Evolutionary conservation across 1,140 invertebrate species (phyloP), one percentile per base, ranked within the genome.

Genomic region (Diachasmimorpha longicaudata): DNA sequence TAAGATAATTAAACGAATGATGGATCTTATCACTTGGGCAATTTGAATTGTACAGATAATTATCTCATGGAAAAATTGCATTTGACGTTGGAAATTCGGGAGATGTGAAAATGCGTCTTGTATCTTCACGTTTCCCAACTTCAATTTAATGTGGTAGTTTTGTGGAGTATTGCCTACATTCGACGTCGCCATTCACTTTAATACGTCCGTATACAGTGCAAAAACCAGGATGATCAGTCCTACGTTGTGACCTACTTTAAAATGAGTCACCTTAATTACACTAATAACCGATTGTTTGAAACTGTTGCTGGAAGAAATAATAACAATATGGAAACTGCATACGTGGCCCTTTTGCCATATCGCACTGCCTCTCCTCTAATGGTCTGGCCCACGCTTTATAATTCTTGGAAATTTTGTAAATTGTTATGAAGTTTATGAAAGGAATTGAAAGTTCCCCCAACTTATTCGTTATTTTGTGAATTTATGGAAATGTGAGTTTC

Each of bases 171-270:
- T 52, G 44, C 25, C 48, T 25, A 48, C 70, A 21, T 55, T 6
- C 23, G 55, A 63, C 31, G 31, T 4, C 36, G 42, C 42, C 68
- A 36, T 46, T 46, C 31, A 73, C 52, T 55, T 73, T 63, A 58
- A 63, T 73, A 55, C 37, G 55, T 63, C 8, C 25, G 52, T 66
- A 21, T 71, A 42, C 16, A 48, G 39, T 16, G 52, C 31, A 39
- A 31, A 31, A 63, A 63, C 37, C 52, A 73, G 71, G 55, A 73
- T 73, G 39, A 73, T 73, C 48, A 55, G 19, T 63, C 71, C 31
- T 72, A 55, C n/a, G 58, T 25, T 63, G 19, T 23, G 58, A 63
- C 52, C 71, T 52, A 73, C 71, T 73, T 63, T 31, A 37, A 55
- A 73, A 73, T 73, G 52, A 73, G 25, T 73, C 71, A 63, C 23